These are phyloP conservation scores for Sclerurus mexicanus DNA, from an alignment of 2,113 vertebrate species.

Conservation along the genomic window DNA sequence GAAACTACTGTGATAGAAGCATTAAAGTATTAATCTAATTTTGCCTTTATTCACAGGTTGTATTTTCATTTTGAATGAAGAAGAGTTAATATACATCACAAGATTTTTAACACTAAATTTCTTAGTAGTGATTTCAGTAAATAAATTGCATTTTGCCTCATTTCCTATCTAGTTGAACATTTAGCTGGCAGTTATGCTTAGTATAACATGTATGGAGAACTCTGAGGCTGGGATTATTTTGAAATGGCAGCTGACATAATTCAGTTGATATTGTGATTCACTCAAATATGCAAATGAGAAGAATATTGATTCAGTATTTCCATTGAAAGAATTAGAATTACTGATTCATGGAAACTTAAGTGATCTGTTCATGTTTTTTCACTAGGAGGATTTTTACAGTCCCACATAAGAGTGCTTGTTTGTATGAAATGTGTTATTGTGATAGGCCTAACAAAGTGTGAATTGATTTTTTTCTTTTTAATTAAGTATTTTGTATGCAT, in stretches of 20 bases:
- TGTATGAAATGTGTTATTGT: background rate
- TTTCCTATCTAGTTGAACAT: background rate
- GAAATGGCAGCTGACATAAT: background rate
- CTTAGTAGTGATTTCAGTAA: background rate
- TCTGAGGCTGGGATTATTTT: background rate
- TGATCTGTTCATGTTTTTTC: background rate
- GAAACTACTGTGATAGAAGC: background rate
- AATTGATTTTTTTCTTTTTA: background rate
- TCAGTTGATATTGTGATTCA: background rate
- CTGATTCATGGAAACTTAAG: background rate
- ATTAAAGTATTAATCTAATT: background rate
- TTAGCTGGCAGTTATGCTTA: background rate
- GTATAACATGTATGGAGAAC: background rate
- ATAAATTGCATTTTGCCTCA: background rate
- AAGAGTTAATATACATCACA: background rate
- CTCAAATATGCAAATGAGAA: background rate
- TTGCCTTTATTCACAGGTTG: background rate
- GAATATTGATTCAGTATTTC: background rate
- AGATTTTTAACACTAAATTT: background rate
- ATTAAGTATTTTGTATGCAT: background rate
- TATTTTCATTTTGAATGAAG: background rate
- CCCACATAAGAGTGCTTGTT: background rate
- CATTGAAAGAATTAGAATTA: background rate
- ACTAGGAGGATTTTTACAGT: background rate
- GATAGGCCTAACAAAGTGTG: background rate